A percentile compares a stretch with the other conserved stretches of the same genome.
These are phyloP conservation scores for Larimichthys crocea DNA, from an alignment of 2,113 vertebrate species.

Conservation along the genomic window DNA sequence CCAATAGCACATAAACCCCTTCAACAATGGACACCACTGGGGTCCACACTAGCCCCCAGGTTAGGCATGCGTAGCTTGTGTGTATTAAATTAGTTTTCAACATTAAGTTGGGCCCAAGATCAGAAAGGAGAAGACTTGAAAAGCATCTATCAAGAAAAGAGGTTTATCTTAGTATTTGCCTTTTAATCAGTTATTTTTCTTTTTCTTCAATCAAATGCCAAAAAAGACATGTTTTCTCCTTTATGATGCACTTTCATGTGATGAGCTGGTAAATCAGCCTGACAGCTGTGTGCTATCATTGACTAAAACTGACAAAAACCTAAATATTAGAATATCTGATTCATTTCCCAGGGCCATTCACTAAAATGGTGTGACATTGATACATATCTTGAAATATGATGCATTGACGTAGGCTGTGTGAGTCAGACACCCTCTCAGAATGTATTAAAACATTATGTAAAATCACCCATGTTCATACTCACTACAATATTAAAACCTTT, in stretches of 20 bases:
- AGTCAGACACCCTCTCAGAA: too few species aligned
- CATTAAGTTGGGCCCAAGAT: background rate
- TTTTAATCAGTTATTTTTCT: background rate
- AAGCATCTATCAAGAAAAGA: background rate
- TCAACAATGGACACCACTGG: background rate
- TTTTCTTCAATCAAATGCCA: background rate
- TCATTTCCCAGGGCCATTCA: background rate
- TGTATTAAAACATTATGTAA: background rate
- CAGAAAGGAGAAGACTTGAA: too few species aligned
- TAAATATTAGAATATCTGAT: background rate
- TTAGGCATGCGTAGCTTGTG: background rate
- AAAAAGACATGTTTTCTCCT: background rate
- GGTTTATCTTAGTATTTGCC: background rate
- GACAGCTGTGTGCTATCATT: background rate
- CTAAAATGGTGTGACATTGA: slow-evolving; percentile 17
- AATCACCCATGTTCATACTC: background rate
- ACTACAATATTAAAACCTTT: background rate
- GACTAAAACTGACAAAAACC: background rate
- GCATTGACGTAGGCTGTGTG: background rate
- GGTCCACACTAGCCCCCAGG: background rate
- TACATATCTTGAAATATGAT: background rate
- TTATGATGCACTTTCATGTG: background rate
- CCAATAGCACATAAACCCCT: slow-evolving; percentile 30
- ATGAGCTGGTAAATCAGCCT: background rate
- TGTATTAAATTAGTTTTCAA: background rate